Base-by-base conservation (phyloP, 2,888 invertebrate species). In the Xylota sylvarum region DNA sequence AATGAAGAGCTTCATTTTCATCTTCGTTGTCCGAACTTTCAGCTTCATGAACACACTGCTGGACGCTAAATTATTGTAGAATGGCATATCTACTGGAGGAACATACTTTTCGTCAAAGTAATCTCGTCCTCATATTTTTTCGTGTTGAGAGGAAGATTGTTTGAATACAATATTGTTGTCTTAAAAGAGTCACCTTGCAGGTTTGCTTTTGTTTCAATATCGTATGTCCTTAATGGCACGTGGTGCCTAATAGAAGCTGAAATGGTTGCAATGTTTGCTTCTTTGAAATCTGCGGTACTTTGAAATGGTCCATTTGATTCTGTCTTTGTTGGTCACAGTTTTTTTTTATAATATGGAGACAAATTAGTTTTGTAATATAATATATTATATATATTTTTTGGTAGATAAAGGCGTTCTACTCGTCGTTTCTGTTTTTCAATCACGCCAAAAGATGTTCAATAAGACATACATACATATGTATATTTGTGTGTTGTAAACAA, bases 391-490 rank as follows among this genome's bases (percentile, higher is more conserved):
- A 32, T 70, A 14, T 78, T 52, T 60, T 65, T 56, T 30, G 58
- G 48, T 77, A 58, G 17, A 67, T 67, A 65, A 55, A 77, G 19
- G 23, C 37, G 30, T 77, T 72, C 58, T 37, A 72, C 58, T 72
- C 43, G 27, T 46, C 56, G 43, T 74, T 74, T 74, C 17, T 74
- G 72, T 56, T 80, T 80, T 65, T 52, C 72, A 43, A 80, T 73
- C 9, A 80, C 64, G 37, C 70, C 64, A 72, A 70, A 72, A 78
- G 69, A 78, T 17, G 10, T 37, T 23, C 50, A 40, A 58, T 23
- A 14, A 30, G 43, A 58, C 43, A 46, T n/a, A n/a, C n/a, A n/a
- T n/a, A n/a, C n/a, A n/a, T n/a, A n/a, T n/a, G n/a, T 58, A 52
- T 67, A 69, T 55, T 55, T 55, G 1, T 69, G 43, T 23, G 48